Evolutionary conservation across 23 tunicate species (phyloP).

Genomic region (Aplidium turbinatum): DNA sequence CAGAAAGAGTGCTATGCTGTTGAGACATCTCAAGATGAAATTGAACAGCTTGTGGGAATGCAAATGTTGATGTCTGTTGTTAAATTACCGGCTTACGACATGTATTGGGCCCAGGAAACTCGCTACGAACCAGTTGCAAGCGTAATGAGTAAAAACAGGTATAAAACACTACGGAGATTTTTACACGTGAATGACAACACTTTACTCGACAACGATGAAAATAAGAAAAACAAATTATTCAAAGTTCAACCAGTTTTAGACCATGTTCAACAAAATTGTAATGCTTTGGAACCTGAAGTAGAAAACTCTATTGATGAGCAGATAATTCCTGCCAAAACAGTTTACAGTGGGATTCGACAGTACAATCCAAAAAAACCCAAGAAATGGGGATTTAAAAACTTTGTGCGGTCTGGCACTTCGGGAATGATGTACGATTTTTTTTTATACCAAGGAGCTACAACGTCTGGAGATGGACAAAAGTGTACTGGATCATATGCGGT

Average conservation of each 20-base stretch:
- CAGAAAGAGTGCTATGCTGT: background rate
- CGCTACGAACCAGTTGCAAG: slow-evolving; percentile 6
- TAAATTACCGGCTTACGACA: background rate
- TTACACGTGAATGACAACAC: slow-evolving; percentile 18
- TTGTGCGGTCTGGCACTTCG: slow-evolving; percentile 15
- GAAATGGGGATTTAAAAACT: slow-evolving; percentile 23
- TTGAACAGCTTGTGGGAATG: slow-evolving; percentile 22
- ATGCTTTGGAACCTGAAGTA: slow-evolving; percentile 1
- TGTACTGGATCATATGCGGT: background rate
- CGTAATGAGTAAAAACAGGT: slow-evolving; percentile 15
- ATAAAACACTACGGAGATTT: background rate
- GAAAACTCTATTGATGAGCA: slow-evolving; percentile 32
- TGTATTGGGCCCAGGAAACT: slow-evolving; percentile 9
- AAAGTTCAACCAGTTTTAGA: slow-evolving; percentile 21
- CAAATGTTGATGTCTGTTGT: slow-evolving; percentile 12
- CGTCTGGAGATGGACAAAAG: slow-evolving; percentile 1
- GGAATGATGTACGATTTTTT: slow-evolving; percentile 22
- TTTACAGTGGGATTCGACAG: slow-evolving; percentile 4
- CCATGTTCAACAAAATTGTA: slow-evolving; percentile 3
- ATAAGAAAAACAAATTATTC: background rate
- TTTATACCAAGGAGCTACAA: slow-evolving; percentile 10
- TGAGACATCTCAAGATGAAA: slow-evolving; percentile 5
- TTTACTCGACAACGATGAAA: background rate
- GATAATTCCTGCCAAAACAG: slow-evolving; percentile 24
- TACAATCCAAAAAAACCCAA: slow-evolving; percentile 19